Conservation (phyloP, 1,140 invertebrate species). For the Lasioglossum baleicum region DNA sequence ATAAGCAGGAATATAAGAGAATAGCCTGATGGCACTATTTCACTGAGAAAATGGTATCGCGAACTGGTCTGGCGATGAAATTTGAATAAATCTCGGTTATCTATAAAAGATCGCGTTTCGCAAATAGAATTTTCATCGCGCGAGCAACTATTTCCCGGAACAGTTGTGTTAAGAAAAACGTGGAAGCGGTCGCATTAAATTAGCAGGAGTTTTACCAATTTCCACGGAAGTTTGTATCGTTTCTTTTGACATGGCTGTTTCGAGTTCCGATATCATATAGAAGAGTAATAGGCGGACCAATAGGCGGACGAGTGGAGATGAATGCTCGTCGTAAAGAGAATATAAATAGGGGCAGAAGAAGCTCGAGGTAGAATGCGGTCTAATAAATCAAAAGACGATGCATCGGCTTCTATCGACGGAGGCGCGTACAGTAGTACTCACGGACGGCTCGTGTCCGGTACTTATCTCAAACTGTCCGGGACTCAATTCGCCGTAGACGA, state of each 20-base stretch:
- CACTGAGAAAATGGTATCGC: not conserved
- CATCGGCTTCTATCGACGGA: constrained; percentile 38
- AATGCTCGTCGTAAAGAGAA: constrained; percentile 48
- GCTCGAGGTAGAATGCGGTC: constrained; percentile 48
- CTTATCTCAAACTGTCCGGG: constrained; percentile 48
- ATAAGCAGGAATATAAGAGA: too few relatives aligned
- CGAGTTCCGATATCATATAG: constrained; percentile 32
- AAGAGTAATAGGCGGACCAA: constrained; percentile 42
- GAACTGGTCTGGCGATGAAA: not conserved
- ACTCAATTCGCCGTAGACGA: constrained; percentile 41
- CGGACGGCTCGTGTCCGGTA: constrained; percentile 29
- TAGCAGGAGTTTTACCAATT: not conserved
- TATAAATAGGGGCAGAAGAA: constrained; percentile 55
- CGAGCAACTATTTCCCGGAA: not conserved
- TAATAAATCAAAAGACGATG: constrained; percentile 57
- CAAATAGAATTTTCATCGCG: not conserved
- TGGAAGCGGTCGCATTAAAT: not conserved
- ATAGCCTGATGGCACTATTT: too few relatives aligned
- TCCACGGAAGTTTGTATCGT: not conserved
- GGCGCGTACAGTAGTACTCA: constrained; percentile 31
- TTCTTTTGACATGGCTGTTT: constrained; percentile 18
- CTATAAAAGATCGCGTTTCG: not conserved
- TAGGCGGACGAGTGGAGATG: constrained; percentile 31
- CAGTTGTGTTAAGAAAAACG: not conserved
- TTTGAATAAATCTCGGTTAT: not conserved